Conservation (phyloP, 2,797 vertebrate species). For the Kryptopterus vitreolus region DNA sequence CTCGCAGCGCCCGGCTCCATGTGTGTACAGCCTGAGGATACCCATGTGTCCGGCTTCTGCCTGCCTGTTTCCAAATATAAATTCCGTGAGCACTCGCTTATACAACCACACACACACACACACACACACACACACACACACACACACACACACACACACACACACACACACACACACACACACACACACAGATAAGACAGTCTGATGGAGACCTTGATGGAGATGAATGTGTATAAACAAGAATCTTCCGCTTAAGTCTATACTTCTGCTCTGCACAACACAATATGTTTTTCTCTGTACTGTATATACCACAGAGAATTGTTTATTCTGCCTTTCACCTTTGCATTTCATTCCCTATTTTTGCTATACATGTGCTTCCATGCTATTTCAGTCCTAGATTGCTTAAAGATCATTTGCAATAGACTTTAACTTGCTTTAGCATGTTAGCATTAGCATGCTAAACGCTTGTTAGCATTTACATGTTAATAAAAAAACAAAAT, state of each 20-base stretch:
- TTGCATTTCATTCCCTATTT: neutral
- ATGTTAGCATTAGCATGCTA: neutral
- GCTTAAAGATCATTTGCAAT: neutral
- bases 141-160: slow-evolving; percentile 46
- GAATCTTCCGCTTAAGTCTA: slow-evolving; percentile 30
- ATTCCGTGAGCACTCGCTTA: slow-evolving; percentile 25
- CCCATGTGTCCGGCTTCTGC: slow-evolving; percentile 43
- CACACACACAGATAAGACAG: neutral
- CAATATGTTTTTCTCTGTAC: neutral
- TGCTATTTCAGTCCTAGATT: neutral
- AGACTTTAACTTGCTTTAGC: neutral
- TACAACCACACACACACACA: neutral
- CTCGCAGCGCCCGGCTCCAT: slow-evolving; percentile 37
- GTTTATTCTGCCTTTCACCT: neutral
- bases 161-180: neutral
- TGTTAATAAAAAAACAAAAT: neutral
- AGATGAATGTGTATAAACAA: slow-evolving; percentile 42
- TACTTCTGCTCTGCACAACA: neutral
- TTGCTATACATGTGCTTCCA: neutral
- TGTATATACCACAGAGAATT: neutral
- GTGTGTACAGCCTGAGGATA: slow-evolving; percentile 44
- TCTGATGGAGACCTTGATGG: slow-evolving; percentile 29
- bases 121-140: slow-evolving; percentile 33
- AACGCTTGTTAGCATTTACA: neutral
- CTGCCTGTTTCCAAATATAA: slow-evolving; percentile 48